Evolutionary conservation across 2,113 vertebrate genomes (phyloP).

Genomic region (Picathartes gymnocephalus): DNA sequence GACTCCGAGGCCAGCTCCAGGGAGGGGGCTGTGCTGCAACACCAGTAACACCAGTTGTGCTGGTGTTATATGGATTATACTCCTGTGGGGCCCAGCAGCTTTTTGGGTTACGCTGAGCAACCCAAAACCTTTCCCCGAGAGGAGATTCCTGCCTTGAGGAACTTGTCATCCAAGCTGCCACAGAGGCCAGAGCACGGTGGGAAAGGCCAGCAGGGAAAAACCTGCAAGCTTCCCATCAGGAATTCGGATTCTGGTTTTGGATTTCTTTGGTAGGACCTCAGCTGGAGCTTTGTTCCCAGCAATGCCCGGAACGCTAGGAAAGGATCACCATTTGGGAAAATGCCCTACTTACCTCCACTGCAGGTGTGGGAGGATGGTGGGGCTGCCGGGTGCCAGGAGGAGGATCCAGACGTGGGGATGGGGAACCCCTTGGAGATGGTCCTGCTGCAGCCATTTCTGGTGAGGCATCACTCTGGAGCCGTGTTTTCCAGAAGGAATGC

Average conservation of each 20-base stretch:
- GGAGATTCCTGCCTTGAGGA: background rate
- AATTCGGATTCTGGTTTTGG: background rate
- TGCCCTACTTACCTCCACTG: background rate
- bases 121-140: background rate
- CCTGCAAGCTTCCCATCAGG: background rate
- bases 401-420: background rate
- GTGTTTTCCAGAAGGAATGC: rapidly evolving
- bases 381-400: background rate
- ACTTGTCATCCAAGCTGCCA: background rate
- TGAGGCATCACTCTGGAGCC: rapidly evolving
- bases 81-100: background rate
- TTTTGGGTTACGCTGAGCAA: rapidly evolving
- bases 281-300: background rate
- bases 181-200: rapidly evolving
- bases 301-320: background rate
- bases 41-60: background rate
- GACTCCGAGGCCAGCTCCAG: background rate
- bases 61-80: background rate
- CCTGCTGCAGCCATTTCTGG: background rate
- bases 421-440: background rate
- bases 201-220: background rate
- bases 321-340: background rate
- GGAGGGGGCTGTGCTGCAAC: background rate
- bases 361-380: no score
- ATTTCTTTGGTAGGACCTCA: background rate